Base-by-base conservation (phyloP, 2,888 invertebrate species). In the Eristalis pertinax region DNA sequence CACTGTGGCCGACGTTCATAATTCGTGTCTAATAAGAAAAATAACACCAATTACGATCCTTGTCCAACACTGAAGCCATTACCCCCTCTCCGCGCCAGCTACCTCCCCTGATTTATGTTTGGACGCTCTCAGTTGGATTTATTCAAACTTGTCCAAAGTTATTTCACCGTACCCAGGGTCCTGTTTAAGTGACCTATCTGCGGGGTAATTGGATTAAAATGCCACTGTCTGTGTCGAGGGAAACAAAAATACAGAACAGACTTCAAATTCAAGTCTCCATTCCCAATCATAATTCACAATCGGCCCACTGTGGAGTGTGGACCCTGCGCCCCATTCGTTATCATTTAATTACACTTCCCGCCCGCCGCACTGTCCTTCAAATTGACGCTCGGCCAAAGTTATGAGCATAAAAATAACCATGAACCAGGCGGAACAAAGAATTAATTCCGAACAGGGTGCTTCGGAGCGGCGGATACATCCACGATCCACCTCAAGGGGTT, bases 121-220 rank as follows among this genome's bases (percentile, higher is more conserved):
- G 64, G 8, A 32, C 32, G 38, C 50, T 43, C 64, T 32, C 60
- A 65, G 60, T 74, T 38, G 56, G 43, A 70, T 75, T 41, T 81
- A 68, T 80, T 80, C 67, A 69, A 81, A 75, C 81, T 75, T 81
- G 74, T 81, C 41, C 62, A 68, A 64, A 81, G 63, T 74, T 65
- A 79, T 79, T 78, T 72, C 19, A 24, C 60, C 43, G 63, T 19
- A 69, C 65, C 79, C 67, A 13, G 24, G 35, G 50, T 43, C 35
- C 67, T 68, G 7, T 26, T 26, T 60, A 68, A 80, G 67, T 80
- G 80, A 80, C 80, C 73, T 50, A 38, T 80, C 63, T 80, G 60
- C 43, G 62, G 67, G 80, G 67, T 74, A 74, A 80, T 74, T 73
- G 74, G 68, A 63, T 80, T 68, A 74, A 68, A 78, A 72, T 58